These are phyloP conservation scores for Lemur catta DNA, from an alignment of 2,797 vertebrate genomes.

Conservation along the genomic window DNA sequence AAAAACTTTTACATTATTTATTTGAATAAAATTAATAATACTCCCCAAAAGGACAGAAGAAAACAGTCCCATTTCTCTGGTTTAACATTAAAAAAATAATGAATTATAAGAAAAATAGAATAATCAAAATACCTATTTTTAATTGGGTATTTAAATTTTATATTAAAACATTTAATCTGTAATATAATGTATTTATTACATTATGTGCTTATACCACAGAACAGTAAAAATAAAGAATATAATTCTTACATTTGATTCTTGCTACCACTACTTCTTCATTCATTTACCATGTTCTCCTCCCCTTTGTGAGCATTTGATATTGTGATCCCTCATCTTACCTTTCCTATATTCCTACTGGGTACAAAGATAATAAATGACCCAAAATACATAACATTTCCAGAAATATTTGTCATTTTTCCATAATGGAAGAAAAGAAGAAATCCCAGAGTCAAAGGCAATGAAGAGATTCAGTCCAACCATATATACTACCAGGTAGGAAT, in stretches of 20 bases:
- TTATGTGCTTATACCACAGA: background rate
- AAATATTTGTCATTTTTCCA: slow-evolving; percentile 5
- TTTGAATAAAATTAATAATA: slow-evolving; percentile 11
- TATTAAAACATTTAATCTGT: background rate
- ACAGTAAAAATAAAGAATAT: background rate
- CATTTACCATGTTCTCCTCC: background rate
- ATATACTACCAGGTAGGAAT: background rate
- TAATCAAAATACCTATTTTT: background rate
- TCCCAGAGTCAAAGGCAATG: background rate
- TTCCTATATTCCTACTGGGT: background rate
- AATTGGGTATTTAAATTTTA: background rate
- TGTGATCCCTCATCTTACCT: background rate
- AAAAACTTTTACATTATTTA: background rate
- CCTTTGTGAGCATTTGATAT: background rate
- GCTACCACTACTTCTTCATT: background rate
- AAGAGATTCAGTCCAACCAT: background rate
- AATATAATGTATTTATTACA: background rate
- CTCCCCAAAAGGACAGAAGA: background rate
- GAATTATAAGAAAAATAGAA: background rate
- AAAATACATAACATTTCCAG: background rate
- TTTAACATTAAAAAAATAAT: background rate
- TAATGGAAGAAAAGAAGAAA: background rate
- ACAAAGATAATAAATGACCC: slow-evolving; percentile 8
- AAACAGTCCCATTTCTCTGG: background rate
- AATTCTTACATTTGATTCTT: background rate